Base-by-base conservation (phyloP, 2,888 invertebrate species). In the Eupeodes latifasciatus region DNA sequence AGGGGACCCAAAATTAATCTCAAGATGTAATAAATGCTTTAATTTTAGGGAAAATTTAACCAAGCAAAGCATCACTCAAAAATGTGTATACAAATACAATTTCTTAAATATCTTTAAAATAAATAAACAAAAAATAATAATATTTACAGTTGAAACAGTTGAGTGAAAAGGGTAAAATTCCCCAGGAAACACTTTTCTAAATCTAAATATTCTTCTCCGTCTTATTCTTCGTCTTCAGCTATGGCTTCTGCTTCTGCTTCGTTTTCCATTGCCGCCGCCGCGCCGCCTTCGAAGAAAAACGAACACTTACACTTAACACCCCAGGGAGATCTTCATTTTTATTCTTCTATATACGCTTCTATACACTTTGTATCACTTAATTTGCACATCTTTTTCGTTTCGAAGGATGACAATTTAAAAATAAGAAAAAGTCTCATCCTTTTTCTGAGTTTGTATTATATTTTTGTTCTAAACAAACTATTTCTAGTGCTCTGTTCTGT, bases 281-380 rank as follows among this genome's bases (percentile, higher is more conserved):
- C 6, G 40, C 1, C 40, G 40, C 4, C 40, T 7, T 40, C 9
- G 44, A 59, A 59, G 53, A 55, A 76, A 74, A 62, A 34, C 74
- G 49, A 74, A 53, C 62, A 27, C 51, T 59, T 27, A 49, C 69
- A 36, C n/a, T 67, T 51, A 74, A 71, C 44, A 64, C 79, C 44
- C 74, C 40, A 27, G 62, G 80, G 80, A 83, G 76, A 19, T 77
- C 67, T 77, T 77, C 80, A 62, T 77, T 87, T 87, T 80, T 80
- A 80, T 87, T 72, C 51, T 61, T 77, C 62, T 27, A 27, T 49
- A 19, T 47, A n/a, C 16, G 5, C 10, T 40, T 62, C n/a, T 16
- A n/a, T 40, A 16, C 66, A 53, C 36, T 12, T 59, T 75, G 19
- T 51, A 61, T 81, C 72, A 71, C 74, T 69, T 61, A 81, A 85